A percentile compares a stretch with the other conserved stretches of the same genome.
Conservation (phyloP, 2,888 invertebrate species). For the Orchesella flavescens region DNA sequence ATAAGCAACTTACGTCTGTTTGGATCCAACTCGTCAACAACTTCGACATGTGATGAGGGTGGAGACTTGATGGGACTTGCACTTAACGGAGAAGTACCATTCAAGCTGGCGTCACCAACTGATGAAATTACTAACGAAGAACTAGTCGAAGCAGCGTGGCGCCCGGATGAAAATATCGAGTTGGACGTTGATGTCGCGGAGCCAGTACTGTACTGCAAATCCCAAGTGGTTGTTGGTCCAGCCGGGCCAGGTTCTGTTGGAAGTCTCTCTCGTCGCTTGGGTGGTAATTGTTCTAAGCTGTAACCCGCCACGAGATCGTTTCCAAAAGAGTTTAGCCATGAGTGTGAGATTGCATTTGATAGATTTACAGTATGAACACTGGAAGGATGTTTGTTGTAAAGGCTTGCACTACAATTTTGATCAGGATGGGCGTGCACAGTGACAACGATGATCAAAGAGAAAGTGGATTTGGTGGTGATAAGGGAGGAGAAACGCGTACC, state of each 20-base stretch:
- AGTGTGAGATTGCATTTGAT: constrained; percentile 60
- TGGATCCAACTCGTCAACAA: constrained; percentile 68
- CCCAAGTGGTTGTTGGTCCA: constrained; percentile 54
- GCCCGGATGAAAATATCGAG: constrained; percentile 52
- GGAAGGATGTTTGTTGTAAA: constrained; percentile 49
- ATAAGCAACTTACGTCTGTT: constrained; percentile 62
- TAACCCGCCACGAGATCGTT: constrained; percentile 60
- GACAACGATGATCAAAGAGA: constrained; percentile 22
- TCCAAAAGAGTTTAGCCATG: constrained; percentile 62
- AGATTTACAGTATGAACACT: constrained; percentile 63
- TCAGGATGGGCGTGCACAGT: constrained; percentile 19
- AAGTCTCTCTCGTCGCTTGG: constrained; percentile 76
- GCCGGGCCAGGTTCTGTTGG: constrained; percentile 78
- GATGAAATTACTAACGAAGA: constrained; percentile 50
- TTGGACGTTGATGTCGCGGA: constrained; percentile 28
- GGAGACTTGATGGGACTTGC: constrained; percentile 80
- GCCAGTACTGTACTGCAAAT: constrained; percentile 39
- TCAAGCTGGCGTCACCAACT: constrained; percentile 42
- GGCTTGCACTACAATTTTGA: constrained; percentile 31
- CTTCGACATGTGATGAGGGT: constrained; percentile 75
- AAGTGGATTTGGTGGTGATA: constrained; percentile 7
- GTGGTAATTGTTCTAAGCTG: constrained; percentile 67
- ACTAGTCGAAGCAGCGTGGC: constrained; percentile 38
- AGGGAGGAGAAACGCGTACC: constrained; percentile 15
- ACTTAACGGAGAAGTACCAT: constrained; percentile 75